Base-by-base conservation (phyloP, 1,140 invertebrate genomes). In the Drosophila saltans region DNA sequence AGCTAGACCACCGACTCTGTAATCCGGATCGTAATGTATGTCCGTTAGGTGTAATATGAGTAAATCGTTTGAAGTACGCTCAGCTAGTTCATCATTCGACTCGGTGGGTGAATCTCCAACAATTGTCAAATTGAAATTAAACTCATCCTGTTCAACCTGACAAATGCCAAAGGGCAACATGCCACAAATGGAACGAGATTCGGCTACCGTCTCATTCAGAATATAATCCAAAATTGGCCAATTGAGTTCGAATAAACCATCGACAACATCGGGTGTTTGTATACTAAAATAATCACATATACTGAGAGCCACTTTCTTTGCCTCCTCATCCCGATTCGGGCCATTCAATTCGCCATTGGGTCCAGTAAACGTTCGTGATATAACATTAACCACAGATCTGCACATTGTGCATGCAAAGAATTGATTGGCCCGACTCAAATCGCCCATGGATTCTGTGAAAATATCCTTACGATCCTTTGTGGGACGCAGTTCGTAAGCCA, bases 1-100 rank as follows among this genome's bases (percentile, higher is more conserved):
- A 1, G 96, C 94, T 0, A 94, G 93, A 26, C 83, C 69, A 26
- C 94, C 94, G 0, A 93, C 90, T 65, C 93, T 92, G 80, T 98
- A 98, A 3, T 93, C 83, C 0, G 95, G 94, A 92, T 98, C 97
- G 66, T 96, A 95, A 91, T 98, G 97, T 56, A 97, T 94, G 91
- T 98, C 97, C 0, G 96, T 95, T 39, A 98, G 81, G 30, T 98
- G 96, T 1, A 97, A 92, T 8, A 97, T 93, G 78, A 94, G 93
- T 0, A 94, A 75, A 61, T 91, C 80, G 0, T 84, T 57, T 7
- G 72, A 60, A n/a, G 65, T 73, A 30, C 80, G 77, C 2, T 60
- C 48, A 0, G 80, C 72, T 21, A 78, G 3, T 2, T 81, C 68
- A 0, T 65, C 61, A 21, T 91, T 90, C 3, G 82, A 73, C 8